Base-by-base conservation (phyloP, 2,888 invertebrate genomes). In the Coleophora deauratella region DNA sequence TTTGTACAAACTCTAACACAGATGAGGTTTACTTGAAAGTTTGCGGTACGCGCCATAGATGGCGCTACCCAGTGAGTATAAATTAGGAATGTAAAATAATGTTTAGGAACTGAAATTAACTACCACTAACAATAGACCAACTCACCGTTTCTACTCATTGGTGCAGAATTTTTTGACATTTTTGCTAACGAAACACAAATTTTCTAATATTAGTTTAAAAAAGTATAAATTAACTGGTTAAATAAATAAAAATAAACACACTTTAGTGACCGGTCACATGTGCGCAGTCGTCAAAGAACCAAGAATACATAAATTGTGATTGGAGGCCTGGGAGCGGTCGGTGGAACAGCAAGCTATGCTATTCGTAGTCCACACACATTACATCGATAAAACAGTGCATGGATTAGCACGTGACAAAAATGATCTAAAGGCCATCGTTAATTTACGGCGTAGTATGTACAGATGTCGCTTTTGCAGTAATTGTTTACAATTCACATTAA, bases 121-220 rank as follows among this genome's bases (percentile, higher is more conserved):
- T n/a, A 4, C 21, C 6, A 21, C 21, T 21, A 21, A 21, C 6
- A 21, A 21, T 21, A 21, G 14, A 34, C 33, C 37, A 37, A 74
- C 79, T 79, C 54, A 80, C 81, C 82, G 61, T 66, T 65, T 47
- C 70, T 67, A 58, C 56, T 70, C 81, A 82, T 81, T 46, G 47
- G 65, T 55, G 51, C 54, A 44, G 14, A 50, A 42, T 35, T 21
- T 21, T 21, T 21, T 21, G 21, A 4, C 3, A 4, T 21, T 21
- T 21, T 21, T 21, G 3, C 21, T 21, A 4, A 4, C 21, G 6
- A 21, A 21, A n/a, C n/a, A n/a, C n/a, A n/a, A n/a, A n/a, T n/a
- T n/a, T n/a, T n/a, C n/a, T n/a, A n/a, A n/a, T n/a, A n/a, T n/a
- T n/a, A n/a, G n/a, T n/a, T n/a, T n/a, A n/a, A n/a, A n/a, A n/a